A percentile compares a stretch with the other conserved stretches of the same genome.
phyloP scores from a whole-genome alignment of 2,888 invertebrate species.

The Cephonodes hylas region DNA sequence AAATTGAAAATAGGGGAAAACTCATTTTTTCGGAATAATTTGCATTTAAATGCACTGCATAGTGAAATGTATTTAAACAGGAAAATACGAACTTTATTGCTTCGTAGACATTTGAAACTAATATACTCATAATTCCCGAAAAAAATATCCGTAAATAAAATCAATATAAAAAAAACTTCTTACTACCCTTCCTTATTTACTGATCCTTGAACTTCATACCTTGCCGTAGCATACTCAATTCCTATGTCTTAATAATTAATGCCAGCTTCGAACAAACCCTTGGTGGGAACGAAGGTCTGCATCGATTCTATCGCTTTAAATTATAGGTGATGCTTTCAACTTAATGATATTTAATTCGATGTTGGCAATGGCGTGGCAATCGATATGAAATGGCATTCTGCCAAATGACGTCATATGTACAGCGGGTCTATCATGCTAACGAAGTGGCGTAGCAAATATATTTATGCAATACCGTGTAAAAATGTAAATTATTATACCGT shows the following conservation, averaged over 20 bases:
- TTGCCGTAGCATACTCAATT: not conserved
- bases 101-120: no score
- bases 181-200: no score
- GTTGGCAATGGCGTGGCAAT: conserved; percentile 27
- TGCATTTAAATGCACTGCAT: no score
- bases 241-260: not conserved
- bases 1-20: no score
- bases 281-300: not conserved
- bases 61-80: no score
- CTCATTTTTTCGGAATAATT: no score
- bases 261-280: not conserved
- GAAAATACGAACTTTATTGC: no score
- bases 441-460: not conserved
- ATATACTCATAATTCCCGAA: no score
- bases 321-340: not conserved
- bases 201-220: no score
- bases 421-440: not conserved
- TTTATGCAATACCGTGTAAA: not conserved
- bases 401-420: conserved; percentile 35
- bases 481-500: not conserved
- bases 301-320: not conserved
- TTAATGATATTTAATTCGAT: conserved; percentile 11
- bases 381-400: conserved; percentile 38
- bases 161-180: no score
- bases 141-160: no score